These are phyloP conservation scores for Empidonax traillii DNA, from an alignment of 2,113 vertebrate genomes.

Conservation along the genomic window DNA sequence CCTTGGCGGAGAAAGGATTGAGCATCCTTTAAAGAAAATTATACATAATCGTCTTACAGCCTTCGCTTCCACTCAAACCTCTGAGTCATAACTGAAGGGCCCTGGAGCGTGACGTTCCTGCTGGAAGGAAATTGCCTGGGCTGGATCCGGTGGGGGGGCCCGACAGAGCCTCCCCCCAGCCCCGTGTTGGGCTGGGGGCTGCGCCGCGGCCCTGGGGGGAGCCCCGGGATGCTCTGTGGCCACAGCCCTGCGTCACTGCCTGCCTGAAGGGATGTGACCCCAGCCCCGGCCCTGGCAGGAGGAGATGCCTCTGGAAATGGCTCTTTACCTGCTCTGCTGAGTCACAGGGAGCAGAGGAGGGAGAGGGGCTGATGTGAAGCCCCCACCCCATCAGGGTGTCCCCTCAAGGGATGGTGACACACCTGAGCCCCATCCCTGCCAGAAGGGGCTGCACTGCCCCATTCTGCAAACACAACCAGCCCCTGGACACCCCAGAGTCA, in stretches of 20 bases:
- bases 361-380: not conserved
- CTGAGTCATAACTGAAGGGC: conserved; percentile 68
- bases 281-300: conserved; percentile 57
- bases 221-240: accelerated
- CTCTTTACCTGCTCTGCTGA: not conserved
- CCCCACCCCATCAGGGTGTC: accelerated
- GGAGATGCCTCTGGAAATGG: conserved; percentile 21
- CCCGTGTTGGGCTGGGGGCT: accelerated
- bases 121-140: conserved; percentile 55
- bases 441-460: accelerated
- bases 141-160: conserved; percentile 7
- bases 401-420: not conserved
- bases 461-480: accelerated
- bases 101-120: conserved; percentile 57
- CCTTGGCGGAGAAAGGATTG: conserved; percentile 14
- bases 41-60: conserved; percentile 47
- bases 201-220: accelerated
- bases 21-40: conserved; percentile 65
- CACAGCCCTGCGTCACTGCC: not conserved
- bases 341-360: not conserved
- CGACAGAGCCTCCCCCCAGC: not conserved
- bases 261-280: conserved; percentile 4
- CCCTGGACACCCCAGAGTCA: accelerated
- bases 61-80: conserved; percentile 23
- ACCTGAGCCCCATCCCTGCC: not conserved